Evolutionary conservation across 2,113 vertebrate genomes (phyloP), one percentile per base, ranked within the genome.

Genomic region (Poeciliopsis turrubarensis): DNA sequence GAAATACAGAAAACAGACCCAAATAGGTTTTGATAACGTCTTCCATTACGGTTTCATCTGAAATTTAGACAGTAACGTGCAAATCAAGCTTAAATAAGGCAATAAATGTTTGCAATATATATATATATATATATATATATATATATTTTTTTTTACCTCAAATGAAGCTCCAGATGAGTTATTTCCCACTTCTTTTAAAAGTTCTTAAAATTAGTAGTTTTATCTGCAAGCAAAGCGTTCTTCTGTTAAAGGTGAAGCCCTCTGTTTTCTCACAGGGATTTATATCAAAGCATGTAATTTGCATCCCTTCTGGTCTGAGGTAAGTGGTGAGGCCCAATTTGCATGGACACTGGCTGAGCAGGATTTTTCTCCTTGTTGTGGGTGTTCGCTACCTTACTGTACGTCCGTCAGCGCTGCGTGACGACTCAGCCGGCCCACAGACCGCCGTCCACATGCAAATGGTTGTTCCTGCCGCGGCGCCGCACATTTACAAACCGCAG

Each of bases 371-470:
- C 32, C 37, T 76, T 39, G 47, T 68, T 73, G 61, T 73, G 74
- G 72, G 62, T 73, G 72, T 77, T 47, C 14, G 31, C 51, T 31
- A 75, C 32, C 69, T 84, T 87, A 89, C 85, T 86, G 81, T 87
- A 25, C n/a, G 60, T 47, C 57, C 66, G 60, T 75, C 69, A 77
- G 73, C 22, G 65, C 75, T 32, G 76, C 81, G 14, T 71, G 72
- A 78, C 79, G 63, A 41, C 75, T 64, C 60, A 39, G 61, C 61
- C 61, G 31, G 61, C 73, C 76, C 84, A 13, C 62, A 72, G 61
- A 73, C 75, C 75, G 60, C 73, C 61, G 37, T 66, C 60, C 7
- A 39, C 78, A 92, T 88, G 90, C 84, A 92, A 91, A 92, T 87
- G 26, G 32, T 19, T 73, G 47, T 77, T 84, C 82, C 81, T 80